Base-by-base conservation (phyloP, 2,888 invertebrate genomes). In the Habrosyne pyritoides region DNA sequence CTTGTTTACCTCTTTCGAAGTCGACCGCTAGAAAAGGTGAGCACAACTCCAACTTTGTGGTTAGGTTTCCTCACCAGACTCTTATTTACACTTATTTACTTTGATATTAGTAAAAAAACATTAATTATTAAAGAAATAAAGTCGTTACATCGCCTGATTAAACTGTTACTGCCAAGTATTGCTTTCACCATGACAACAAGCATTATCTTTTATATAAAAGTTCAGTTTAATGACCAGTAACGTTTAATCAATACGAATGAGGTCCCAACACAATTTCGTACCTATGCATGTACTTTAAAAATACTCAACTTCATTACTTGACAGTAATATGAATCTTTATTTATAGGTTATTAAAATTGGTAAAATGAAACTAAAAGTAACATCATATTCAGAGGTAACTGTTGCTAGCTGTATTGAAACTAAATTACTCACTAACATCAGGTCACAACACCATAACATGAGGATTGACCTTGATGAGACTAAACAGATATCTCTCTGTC, bases 381-480 rank as follows among this genome's bases (percentile, higher is more conserved):
- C 89, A 71, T 72, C 76, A 50, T 85, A 84, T 73, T 82, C 84
- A 21, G 82, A 87, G 89, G 89, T 90, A 87, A 83, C 30, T 52
- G 28, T 12, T 21, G 47, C 28, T 48, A 10, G 50, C 18, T 24
- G 21, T 18, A 7, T 14, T 18, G 12, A 28, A 28, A 50, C 49
- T 30, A 21, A 50, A 50, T 28, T 10, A 50, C 28, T 50, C 4
- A n/a, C 12, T 21, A 14, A 50, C 10, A 14, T 10, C 18, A 28
- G 21, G 8, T 14, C 10, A 10, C 10, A 18, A 28, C 12, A 18
- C 50, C 50, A 50, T 30, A 50, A 50, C 49, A 49, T 66, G 53
- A 59, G 56, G 63, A 60, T 64, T 77, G 72, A 63, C 77, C 81
- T 80, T 78, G 73, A 69, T 66, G 61, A 56, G 48, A 46, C 47